A percentile compares a stretch with the other conserved stretches of the same genome.
These are phyloP conservation scores for Deroptyus accipitrinus DNA, from an alignment of 2,113 vertebrate species.

Conservation along the genomic window DNA sequence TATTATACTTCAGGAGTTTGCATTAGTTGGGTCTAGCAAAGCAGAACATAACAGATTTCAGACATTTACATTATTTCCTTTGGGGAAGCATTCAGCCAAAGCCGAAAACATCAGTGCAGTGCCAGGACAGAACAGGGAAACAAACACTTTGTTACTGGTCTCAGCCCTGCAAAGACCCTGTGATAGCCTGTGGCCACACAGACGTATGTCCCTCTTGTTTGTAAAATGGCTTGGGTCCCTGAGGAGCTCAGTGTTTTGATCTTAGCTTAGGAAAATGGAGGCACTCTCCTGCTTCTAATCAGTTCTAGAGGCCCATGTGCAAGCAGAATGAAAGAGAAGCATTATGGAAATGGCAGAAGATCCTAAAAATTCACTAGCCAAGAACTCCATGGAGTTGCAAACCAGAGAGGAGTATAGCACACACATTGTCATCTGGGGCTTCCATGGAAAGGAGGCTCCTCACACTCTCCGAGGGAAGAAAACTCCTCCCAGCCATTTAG, in stretches of 20 bases:
- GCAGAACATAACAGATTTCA: neutral
- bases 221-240: neutral
- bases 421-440: neutral
- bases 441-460: neutral
- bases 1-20: neutral
- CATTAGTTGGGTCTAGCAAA: neutral
- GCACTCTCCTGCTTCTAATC: neutral
- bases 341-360: neutral
- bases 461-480: neutral
- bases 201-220: neutral
- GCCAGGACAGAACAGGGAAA: neutral
- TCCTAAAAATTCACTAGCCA: neutral
- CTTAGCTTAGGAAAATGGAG: neutral
- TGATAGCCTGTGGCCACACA: neutral
- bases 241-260: neutral
- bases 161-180: neutral
- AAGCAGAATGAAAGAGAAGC: neutral
- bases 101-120: neutral
- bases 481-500: conserved; percentile 30
- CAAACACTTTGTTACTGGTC: neutral
- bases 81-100: neutral
- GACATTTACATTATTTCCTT: neutral
- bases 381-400: neutral
- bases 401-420: neutral
- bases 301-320: neutral